Base-by-base conservation (phyloP, 2,797 vertebrate species). In the Synanceia verrucosa region DNA sequence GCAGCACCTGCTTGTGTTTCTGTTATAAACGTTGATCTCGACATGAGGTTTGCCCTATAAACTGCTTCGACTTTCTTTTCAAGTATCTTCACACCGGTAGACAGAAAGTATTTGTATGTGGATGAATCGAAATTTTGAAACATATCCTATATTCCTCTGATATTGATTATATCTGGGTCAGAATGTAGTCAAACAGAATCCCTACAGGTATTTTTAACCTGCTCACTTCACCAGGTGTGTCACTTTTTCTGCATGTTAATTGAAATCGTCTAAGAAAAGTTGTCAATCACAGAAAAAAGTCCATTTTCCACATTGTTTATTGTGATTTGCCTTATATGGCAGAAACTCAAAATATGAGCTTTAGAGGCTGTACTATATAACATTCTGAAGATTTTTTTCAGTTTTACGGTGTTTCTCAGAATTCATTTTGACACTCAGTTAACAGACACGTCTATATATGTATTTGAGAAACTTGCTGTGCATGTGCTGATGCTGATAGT, bases 281-380 rank as follows among this genome's bases (percentile, higher is more conserved):
- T 78, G 72, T 79, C 75, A 81, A 26, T 83, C 73, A 76, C 46
- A 28, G 65, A 23, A 41, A 72, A 75, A 41, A 41, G n/a, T 41
- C 39, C 39, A 41, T 41, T 13, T n/a, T 29, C 12, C 21, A 31
- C 10, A 43, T 43, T 56, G 8, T 64, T 60, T 34, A 16, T 59
- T 48, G 12, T 68, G 74, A 81, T 58, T 29, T 53, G 34, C 61
- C 41, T 37, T 26, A 65, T 48, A 67, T 65, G 62, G 44, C 14
- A 48, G 69, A 67, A 44, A 34, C 10, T 41, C 51, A 23, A 9
- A 69, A 29, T 55, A 12, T 33, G 18, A 60, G 39, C 57, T 29
- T n/a, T 4, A 5, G 26, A 67, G 34, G 48, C 14, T 41, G 14
- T 18, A 41, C 7, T 36, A 4, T 39, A 48, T 66, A 50, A 71